Conservation (phyloP, 2,888 invertebrate genomes). For the Acleris sparsana region DNA sequence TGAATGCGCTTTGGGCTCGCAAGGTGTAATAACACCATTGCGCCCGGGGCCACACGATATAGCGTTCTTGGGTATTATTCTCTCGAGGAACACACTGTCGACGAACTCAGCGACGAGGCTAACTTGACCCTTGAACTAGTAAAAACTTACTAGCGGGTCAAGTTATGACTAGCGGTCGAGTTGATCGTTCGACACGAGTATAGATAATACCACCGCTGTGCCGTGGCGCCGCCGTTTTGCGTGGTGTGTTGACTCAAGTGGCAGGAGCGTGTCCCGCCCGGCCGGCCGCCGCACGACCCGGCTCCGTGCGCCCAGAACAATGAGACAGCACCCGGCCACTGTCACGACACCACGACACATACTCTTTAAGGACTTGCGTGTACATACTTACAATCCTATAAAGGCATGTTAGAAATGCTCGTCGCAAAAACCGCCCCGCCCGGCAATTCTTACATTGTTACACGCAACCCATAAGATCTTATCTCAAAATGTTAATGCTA, state of each 20-base stretch:
- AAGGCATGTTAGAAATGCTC: constrained; percentile 31
- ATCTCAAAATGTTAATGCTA: constrained; percentile 17
- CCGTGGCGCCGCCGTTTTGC: constrained; percentile 42
- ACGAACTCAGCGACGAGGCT: no score
- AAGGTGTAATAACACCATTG: constrained; percentile 24
- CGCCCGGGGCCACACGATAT: constrained; percentile 41
- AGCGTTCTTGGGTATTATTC: constrained; percentile 40
- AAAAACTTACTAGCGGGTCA: no score
- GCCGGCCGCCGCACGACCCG: constrained; percentile 18
- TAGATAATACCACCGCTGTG: constrained; percentile 9
- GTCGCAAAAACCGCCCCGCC: constrained; percentile 6
- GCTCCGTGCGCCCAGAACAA: constrained; percentile 31
- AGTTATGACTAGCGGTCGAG: no score
- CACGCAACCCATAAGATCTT: constrained; percentile 8
- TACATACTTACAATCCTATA: constrained; percentile 23
- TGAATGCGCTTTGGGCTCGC: constrained; percentile 20
- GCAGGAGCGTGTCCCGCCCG: constrained; percentile 9
- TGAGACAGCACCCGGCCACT: constrained; percentile 32
- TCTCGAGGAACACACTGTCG: no score
- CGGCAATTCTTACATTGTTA: constrained; percentile 2
- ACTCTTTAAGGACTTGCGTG: constrained; percentile 40
- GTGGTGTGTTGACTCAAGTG: constrained; percentile 68
- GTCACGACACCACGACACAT: constrained; percentile 35
- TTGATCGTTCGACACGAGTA: constrained; percentile 11
- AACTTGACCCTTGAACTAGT: no score